These are phyloP conservation scores for Drosophila setifemur DNA, from an alignment of 1,140 invertebrate species.

Conservation along the genomic window DNA sequence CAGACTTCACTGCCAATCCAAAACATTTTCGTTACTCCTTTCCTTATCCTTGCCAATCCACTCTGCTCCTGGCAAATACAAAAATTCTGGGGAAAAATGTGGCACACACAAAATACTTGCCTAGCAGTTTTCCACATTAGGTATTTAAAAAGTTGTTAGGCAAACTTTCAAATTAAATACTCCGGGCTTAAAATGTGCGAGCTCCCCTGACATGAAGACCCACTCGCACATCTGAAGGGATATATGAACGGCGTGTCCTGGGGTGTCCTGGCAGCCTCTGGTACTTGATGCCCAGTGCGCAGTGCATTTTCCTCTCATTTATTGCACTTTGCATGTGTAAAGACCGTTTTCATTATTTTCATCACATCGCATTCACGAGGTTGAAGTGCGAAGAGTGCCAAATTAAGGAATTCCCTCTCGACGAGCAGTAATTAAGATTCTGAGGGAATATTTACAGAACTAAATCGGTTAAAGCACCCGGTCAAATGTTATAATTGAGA, in stretches of 20 bases:
- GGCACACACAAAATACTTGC: slow-evolving; percentile 45
- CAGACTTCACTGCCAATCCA: neutral
- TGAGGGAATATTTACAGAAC: slow-evolving; percentile 21
- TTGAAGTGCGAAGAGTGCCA: slow-evolving; percentile 35
- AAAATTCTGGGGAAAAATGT: slow-evolving; percentile 43
- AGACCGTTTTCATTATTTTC: slow-evolving; percentile 28
- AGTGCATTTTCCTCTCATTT: slow-evolving; percentile 24
- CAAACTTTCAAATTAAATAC: slow-evolving; percentile 74
- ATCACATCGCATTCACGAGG: slow-evolving; percentile 19
- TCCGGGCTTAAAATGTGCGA: slow-evolving; percentile 54
- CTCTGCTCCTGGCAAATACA: neutral
- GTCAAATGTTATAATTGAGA: slow-evolving; percentile 22
- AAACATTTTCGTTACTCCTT: neutral
- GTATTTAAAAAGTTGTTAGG: slow-evolving; percentile 69
- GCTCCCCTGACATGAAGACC: slow-evolving; percentile 26
- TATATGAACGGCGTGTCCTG: neutral
- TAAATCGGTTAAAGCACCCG: slow-evolving; percentile 2
- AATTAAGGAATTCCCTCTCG: slow-evolving; percentile 51
- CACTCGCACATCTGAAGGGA: neutral
- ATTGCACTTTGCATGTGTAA: slow-evolving; percentile 59
- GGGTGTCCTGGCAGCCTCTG: slow-evolving; percentile 19
- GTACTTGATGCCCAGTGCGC: slow-evolving; percentile 14
- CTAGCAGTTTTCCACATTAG: slow-evolving; percentile 40
- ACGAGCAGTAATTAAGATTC: slow-evolving; percentile 37
- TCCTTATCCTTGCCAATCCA: neutral